Base-by-base conservation (phyloP, 2,113 vertebrate species). In the Grammomys dolichurus region DNA sequence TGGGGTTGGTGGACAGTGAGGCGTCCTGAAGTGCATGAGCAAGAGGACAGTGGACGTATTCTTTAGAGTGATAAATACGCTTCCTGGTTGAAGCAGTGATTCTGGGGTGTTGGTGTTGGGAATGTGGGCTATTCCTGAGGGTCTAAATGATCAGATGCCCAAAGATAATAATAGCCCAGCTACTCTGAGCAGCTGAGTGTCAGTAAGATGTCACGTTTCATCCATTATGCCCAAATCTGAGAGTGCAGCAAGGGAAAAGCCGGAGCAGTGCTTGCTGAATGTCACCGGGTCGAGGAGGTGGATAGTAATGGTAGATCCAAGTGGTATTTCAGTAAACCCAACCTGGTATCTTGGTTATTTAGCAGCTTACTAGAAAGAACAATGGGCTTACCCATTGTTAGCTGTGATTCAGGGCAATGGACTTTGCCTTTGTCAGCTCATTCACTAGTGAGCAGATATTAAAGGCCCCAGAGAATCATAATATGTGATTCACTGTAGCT, bases 21-120 rank as follows among this genome's bases (percentile, higher is more conserved):
- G n/a, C 2, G 5, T n/a, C n/a, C 48, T 0, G 0, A 51, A 51
- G 67, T 0, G 0, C 14, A 2, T 43, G 22, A 56, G 48, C 7
- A 9, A 67, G 3, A 16, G 48, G 33, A 19, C 7, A 5, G 6
- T 1, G 28, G n/a, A n/a, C 11, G 20, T 14, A 7, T 88, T 51
- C 33, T 43, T 40, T 1, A 17, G 72, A 26, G 19, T 9, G 7
- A 76, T 31, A 40, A 7, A 76, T n/a, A 40, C 5, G 4, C 24
- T 63, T 60, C 31, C 58, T 2, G 22, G 54, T 6, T 51, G 46
- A 13, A 58, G 1, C 1, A 0, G 31, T 1, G 43, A 40, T 14
- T 17, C 13, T 0, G 3, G 0, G 1, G 40, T 5, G 20, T 5
- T 31, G 11, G 7, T 3, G 40, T 31, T 2, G n/a, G 26, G 1